Percentiles rank a stretch among this genome's conserved stretches.
These are phyloP conservation scores for Drosophila truncata DNA, from an alignment of 1,140 invertebrate species.

Conservation along the genomic window DNA sequence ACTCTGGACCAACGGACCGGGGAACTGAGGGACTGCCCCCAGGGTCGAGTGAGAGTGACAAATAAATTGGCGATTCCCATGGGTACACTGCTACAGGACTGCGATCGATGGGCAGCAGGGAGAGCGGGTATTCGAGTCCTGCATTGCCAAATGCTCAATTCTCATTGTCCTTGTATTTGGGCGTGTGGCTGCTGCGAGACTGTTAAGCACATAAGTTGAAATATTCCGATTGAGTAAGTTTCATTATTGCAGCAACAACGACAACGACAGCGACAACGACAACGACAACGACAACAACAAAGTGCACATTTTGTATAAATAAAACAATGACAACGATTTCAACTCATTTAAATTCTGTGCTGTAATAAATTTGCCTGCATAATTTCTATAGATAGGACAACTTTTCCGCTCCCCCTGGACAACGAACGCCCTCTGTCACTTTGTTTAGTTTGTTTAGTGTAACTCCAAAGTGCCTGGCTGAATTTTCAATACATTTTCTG, in stretches of 20 bases:
- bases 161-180: slow-evolving; percentile 62
- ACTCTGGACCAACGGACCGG: slow-evolving; percentile 62
- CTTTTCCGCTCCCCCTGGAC: neutral
- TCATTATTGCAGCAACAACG: slow-evolving; percentile 73
- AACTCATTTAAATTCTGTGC: slow-evolving; percentile 81
- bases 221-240: slow-evolving; percentile 84
- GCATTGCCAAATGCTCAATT: slow-evolving; percentile 80
- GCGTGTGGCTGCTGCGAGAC: slow-evolving; percentile 37
- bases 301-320: slow-evolving; percentile 76
- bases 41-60: slow-evolving; percentile 66
- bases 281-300: slow-evolving; percentile 46
- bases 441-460: slow-evolving; percentile 58
- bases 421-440: slow-evolving; percentile 6
- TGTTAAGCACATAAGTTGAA: slow-evolving; percentile 83
- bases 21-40: slow-evolving; percentile 23
- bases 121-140: slow-evolving; percentile 4
- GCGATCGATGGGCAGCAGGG: slow-evolving; percentile 8
- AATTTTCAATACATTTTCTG: slow-evolving; percentile 63
- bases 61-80: slow-evolving; percentile 83
- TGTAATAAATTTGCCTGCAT: slow-evolving; percentile 80
- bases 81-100: slow-evolving; percentile 43
- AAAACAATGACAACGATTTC: slow-evolving; percentile 83
- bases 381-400: slow-evolving; percentile 72
- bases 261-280: slow-evolving; percentile 39
- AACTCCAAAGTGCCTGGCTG: slow-evolving; percentile 47